Conservation (phyloP, 2,888 invertebrate genomes). For the Eilema caniola region DNA sequence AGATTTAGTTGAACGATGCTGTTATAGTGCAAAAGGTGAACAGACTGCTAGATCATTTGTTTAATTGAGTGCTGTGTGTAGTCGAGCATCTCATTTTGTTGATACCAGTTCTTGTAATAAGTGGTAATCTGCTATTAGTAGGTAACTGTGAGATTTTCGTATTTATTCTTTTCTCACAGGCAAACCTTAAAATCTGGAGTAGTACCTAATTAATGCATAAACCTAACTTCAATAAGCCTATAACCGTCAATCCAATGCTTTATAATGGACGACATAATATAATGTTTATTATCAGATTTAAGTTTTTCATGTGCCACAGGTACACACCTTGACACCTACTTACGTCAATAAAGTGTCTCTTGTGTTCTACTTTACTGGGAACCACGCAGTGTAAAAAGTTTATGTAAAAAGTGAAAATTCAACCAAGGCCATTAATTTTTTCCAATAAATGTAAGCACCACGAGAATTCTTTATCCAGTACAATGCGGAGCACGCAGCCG, state of each 20-base stretch:
- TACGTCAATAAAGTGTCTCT: background rate
- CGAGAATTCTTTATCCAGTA: constrained; percentile 48
- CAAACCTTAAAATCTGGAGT: too few species aligned
- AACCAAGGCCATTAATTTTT: constrained; percentile 55
- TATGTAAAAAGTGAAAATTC: constrained; percentile 42
- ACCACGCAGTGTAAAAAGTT: too few species aligned
- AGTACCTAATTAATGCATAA: too few species aligned
- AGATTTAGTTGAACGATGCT: constrained; percentile 8
- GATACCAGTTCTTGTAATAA: background rate
- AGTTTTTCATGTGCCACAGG: too few species aligned
- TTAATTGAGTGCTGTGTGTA: background rate
- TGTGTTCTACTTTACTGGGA: background rate
- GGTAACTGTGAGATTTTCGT: too few species aligned
- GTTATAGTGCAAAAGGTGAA: constrained; percentile 5
- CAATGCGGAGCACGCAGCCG: constrained; percentile 53
- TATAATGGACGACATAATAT: too few species aligned
- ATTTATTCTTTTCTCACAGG: too few species aligned
- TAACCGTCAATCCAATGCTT: too few species aligned
- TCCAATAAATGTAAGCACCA: constrained; percentile 58
- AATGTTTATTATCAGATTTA: too few species aligned
- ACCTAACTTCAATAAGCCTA: too few species aligned
- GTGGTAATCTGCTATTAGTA: too few species aligned
- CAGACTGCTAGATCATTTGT: constrained; percentile 1
- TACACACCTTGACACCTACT: background rate
- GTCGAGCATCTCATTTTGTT: background rate